Conservation (phyloP, 2,113 vertebrate species). For the Sorex araneus region DNA sequence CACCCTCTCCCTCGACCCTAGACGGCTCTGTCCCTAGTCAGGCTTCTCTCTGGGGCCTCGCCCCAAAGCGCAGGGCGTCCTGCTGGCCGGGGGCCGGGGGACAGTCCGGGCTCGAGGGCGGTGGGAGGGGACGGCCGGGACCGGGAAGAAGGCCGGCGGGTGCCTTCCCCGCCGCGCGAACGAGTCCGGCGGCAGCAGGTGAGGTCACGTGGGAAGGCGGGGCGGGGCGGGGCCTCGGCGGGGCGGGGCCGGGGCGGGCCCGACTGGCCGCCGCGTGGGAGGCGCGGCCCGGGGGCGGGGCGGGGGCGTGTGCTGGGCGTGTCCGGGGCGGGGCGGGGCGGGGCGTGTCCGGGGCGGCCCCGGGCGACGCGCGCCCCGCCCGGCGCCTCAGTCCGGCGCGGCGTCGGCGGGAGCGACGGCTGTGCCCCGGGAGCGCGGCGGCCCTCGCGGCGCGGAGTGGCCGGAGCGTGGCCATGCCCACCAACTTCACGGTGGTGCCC, state of each 20-base stretch:
- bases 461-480: constrained; percentile 85
- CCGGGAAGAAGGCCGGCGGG: too few relatives aligned
- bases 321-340: background rate
- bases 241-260: background rate
- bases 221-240: background rate
- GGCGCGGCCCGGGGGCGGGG: constrained; percentile 64
- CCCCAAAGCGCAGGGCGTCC: background rate
- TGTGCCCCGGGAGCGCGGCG: background rate
- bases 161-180: background rate
- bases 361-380: constrained; percentile 62
- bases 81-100: background rate
- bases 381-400: constrained; percentile 12
- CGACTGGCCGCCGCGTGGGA: background rate
- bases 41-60: too few relatives aligned
- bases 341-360: too few relatives aligned
- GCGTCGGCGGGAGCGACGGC: background rate
- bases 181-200: constrained; percentile 62
- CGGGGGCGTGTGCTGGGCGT: background rate
- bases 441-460: background rate
- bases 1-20: too few relatives aligned
- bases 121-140: too few relatives aligned
- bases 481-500: constrained; percentile 89
- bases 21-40: too few relatives aligned
- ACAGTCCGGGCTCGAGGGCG: too few relatives aligned
- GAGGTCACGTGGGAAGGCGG: constrained; percentile 68